Base-by-base conservation (phyloP, 2,888 invertebrate genomes). In the Scrobipalpa atriplicella region DNA sequence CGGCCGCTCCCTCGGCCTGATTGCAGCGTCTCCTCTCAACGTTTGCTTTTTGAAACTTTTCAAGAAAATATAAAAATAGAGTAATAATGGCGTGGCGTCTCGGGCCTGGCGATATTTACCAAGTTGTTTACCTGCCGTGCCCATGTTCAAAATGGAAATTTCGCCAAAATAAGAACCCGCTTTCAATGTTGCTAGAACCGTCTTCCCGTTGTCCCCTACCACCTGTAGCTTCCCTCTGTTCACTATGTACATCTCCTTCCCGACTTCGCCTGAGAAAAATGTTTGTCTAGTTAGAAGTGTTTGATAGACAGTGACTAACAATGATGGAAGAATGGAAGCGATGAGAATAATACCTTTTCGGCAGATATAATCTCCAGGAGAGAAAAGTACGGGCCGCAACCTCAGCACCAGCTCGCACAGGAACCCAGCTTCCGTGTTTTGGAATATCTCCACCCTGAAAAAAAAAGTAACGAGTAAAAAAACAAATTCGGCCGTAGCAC, bases 131-230 rank as follows among this genome's bases (percentile, higher is more conserved):
- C 98, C 98, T 96, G 99, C 99, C 90, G 98, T 98, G 94, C 99
- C 99, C 98, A 98, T 98, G 95, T 98, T 98, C 93, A 99, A 96
- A 94, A 99, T 99, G 94, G 98, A 98, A 94, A 99, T 99, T 95
- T 99, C 99, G 85, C 99, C 99, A 94, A 99, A 99, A 95, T 99
- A 99, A 92, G 98, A 98, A 91, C 99, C 99, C 81, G 99, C 99
- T 93, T 98, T 98, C 84, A 99, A 95, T 75, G 98, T 99, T 82
- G 99, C 99, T 90, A 99, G 94, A 75, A 99, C 98, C 66, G 98
- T 98, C 92, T 98, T 96, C 76, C 98, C 98, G 92, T 98, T 98
- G 93, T 98, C 98, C 71, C 96, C 98, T 76, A 98, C 98, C 88
- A 98, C 99, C 94, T 97, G 98, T 82, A 98, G 95, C 78, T 98